Conservation (phyloP, 2,797 vertebrate genomes). For the Odontamblyopus rebecca region DNA sequence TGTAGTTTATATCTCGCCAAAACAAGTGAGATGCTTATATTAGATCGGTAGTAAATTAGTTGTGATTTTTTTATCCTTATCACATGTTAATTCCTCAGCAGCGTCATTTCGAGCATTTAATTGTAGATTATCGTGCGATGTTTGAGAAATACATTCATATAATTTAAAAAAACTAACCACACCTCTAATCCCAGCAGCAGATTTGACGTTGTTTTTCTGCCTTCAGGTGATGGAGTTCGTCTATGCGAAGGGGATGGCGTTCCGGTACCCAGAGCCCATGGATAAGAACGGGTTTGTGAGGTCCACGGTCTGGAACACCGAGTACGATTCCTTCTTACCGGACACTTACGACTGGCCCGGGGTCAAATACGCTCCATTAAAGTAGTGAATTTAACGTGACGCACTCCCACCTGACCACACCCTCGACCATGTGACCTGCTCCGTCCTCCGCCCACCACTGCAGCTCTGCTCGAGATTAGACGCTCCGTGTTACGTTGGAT, state of each 20-base stretch:
- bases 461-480: background rate
- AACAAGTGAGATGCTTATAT: no score
- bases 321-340: slow-evolving; percentile 92
- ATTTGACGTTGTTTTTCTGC: background rate
- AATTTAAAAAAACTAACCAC: background rate
- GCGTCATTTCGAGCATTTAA: no score
- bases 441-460: slow-evolving; percentile 8
- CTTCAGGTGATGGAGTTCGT: slow-evolving; percentile 88
- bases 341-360: slow-evolving; percentile 92
- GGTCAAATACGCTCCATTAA: slow-evolving; percentile 73
- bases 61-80: no score
- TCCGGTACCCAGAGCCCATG: slow-evolving; percentile 91
- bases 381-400: slow-evolving; percentile 23
- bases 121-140: no score
- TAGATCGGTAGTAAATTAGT: no score
- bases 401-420: slow-evolving; percentile 41
- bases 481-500: background rate
- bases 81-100: no score
- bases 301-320: slow-evolving; percentile 85
- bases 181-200: background rate
- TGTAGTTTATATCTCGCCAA: no score
- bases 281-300: slow-evolving; percentile 86
- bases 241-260: slow-evolving; percentile 93
- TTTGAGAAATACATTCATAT: no score
- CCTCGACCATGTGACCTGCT: background rate